These are phyloP conservation scores for Drosophila guanche DNA, from an alignment of 1,140 invertebrate species.

Conservation along the genomic window DNA sequence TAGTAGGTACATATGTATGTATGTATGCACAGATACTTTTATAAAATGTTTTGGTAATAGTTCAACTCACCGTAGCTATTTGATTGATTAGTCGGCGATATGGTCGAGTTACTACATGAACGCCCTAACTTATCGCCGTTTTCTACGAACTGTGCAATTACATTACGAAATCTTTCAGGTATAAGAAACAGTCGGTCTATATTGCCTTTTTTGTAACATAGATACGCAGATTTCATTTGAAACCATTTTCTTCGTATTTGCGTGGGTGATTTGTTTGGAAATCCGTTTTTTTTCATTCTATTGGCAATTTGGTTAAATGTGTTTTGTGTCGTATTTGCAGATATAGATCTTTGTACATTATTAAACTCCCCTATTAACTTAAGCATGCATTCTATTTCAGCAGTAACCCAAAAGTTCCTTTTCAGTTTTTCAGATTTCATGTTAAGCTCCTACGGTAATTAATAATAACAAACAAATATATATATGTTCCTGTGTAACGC, in stretches of 20 bases:
- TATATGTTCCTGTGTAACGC: too few relatives aligned
- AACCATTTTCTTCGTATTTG: constrained; percentile 77
- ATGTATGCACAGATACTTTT: neutral
- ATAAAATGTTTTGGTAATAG: neutral
- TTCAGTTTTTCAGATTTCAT: constrained; percentile 73
- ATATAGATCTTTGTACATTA: constrained; percentile 43
- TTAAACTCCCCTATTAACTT: constrained; percentile 65
- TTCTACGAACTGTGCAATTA: constrained; percentile 75
- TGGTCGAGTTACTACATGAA: constrained; percentile 28
- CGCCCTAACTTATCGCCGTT: constrained; percentile 48
- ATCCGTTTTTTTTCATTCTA: constrained; percentile 72
- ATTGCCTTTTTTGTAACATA: constrained; percentile 78
- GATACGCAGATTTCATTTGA: constrained; percentile 78
- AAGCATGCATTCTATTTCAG: constrained; percentile 78
- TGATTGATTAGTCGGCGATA: constrained; percentile 21
- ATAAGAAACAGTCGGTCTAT: constrained; percentile 65
- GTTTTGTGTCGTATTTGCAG: constrained; percentile 65
- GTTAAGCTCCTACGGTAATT: too few relatives aligned
- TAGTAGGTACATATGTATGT: neutral
- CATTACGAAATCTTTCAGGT: constrained; percentile 65
- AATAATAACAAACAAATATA: too few relatives aligned
- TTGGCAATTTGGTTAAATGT: constrained; percentile 73
- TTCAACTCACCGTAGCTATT: constrained; percentile 10
- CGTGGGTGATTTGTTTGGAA: constrained; percentile 73
- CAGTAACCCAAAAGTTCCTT: constrained; percentile 73